Percentiles rank a stretch among this genome's conserved stretches.
phyloP scores from a whole-genome alignment of 2,113 vertebrate species.

The Pristiophorus japonicus region DNA sequence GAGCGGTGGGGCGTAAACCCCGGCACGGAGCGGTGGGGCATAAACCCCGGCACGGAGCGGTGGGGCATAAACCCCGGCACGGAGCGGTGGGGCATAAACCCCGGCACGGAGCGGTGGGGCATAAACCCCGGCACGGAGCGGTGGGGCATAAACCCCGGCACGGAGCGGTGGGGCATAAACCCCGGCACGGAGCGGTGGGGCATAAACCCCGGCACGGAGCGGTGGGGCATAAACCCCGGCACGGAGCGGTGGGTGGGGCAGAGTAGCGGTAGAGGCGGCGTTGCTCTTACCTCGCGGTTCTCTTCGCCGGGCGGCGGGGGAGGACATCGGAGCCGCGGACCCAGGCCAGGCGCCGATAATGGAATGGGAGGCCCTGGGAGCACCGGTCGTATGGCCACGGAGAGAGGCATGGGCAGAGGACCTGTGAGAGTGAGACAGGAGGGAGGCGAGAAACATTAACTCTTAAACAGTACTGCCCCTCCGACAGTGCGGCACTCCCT shows the following conservation, averaged over 20 bases:
- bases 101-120: background rate
- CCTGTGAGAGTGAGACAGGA: background rate
- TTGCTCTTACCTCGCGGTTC: conserved; percentile 63
- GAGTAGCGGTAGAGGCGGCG: too few species aligned
- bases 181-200: background rate
- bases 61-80: background rate
- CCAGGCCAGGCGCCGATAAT: conserved; percentile 50
- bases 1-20: background rate
- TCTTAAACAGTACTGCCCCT: background rate
- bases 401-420: conserved; percentile 27
- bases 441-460: conserved; percentile 33
- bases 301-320: conserved; percentile 77
- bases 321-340: conserved; percentile 55
- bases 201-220: background rate
- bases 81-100: background rate
- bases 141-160: background rate
- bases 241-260: too few species aligned
- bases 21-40: background rate
- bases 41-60: background rate
- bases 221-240: background rate
- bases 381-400: conserved; percentile 42
- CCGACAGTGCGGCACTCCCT: too few species aligned
- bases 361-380: conserved; percentile 56
- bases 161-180: background rate
- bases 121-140: background rate